A percentile compares a stretch with the other conserved stretches of the same genome.
These are phyloP conservation scores for Palythoa caribaeorum DNA, from an alignment of 92 coral and sea anemone species.

Conservation along the genomic window DNA sequence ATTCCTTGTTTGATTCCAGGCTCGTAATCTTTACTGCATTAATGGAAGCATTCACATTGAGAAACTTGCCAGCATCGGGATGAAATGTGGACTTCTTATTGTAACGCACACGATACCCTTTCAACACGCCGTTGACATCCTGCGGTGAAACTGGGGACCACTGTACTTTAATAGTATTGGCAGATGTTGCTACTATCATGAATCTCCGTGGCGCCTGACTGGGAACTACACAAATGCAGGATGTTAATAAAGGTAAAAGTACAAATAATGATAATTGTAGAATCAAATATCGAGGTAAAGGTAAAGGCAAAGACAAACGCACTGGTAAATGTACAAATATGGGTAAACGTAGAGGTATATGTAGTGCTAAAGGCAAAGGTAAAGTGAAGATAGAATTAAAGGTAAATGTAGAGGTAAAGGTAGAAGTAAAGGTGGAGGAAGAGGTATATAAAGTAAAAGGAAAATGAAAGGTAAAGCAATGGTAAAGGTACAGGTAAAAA, in stretches of 20 bases:
- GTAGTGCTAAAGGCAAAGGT: too few species aligned
- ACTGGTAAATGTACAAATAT: too few species aligned
- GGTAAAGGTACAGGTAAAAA: too few species aligned
- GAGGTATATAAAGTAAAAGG: too few species aligned
- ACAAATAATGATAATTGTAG: neutral
- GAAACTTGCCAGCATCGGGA: slow-evolving; percentile 53
- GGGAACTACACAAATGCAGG: slow-evolving; percentile 59
- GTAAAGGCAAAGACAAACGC: too few species aligned
- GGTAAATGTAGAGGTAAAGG: too few species aligned
- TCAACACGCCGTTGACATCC: slow-evolving; percentile 66
- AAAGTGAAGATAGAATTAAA: too few species aligned
- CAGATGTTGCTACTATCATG: slow-evolving; percentile 60
- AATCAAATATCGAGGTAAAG: too few species aligned
- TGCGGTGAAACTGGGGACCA: slow-evolving; percentile 75
- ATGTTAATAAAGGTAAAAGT: slow-evolving; percentile 2
- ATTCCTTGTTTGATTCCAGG: slow-evolving; percentile 71
- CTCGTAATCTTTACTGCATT: slow-evolving; percentile 47
- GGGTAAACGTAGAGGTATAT: too few species aligned
- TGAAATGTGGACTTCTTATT: slow-evolving; percentile 52
- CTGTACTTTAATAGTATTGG: slow-evolving; percentile 71
- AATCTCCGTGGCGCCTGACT: slow-evolving; percentile 69
- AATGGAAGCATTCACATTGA: slow-evolving; percentile 70
- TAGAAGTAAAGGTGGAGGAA: too few species aligned
- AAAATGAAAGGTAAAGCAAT: too few species aligned
- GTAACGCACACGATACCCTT: slow-evolving; percentile 79